Percentiles rank a stretch among this genome's conserved stretches.
phyloP scores from a whole-genome alignment of 1,140 invertebrate species.

The Listronotus bonariensis region DNA sequence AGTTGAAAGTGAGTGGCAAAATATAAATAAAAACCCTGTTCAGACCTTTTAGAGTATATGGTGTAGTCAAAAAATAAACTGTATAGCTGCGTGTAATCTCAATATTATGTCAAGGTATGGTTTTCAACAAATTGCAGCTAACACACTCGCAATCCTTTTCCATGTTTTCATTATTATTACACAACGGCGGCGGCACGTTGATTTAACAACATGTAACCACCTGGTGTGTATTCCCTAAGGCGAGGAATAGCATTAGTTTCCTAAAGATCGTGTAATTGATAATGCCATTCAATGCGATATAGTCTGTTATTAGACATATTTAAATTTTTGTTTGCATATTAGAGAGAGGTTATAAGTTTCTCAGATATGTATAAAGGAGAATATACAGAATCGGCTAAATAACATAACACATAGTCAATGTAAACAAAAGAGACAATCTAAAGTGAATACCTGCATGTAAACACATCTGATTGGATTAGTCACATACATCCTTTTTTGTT shows the following conservation, averaged over 20 bases:
- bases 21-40: no score
- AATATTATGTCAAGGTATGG: conserved; percentile 4
- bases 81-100: no score
- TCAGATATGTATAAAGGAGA: not conserved
- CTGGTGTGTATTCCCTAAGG: conserved; percentile 2
- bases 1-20: no score
- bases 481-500: no score
- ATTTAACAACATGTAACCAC: conserved; percentile 7
- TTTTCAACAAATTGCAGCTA: not conserved
- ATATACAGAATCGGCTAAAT: no score
- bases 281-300: conserved; percentile 1
- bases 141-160: conserved; percentile 4
- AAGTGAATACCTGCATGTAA: no score
- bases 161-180: conserved; percentile 16
- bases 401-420: no score
- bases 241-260: conserved; percentile 8
- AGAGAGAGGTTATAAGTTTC: conserved; percentile 10
- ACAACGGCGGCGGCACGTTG: conserved; percentile 14
- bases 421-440: no score
- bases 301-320: conserved; percentile 6
- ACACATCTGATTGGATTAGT: no score
- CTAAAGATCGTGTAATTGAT: conserved; percentile 17
- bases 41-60: no score
- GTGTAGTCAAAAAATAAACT: no score
- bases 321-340: conserved; percentile 4